Base-by-base conservation (phyloP, 2,113 vertebrate species). In the Rhinogobius similis region DNA sequence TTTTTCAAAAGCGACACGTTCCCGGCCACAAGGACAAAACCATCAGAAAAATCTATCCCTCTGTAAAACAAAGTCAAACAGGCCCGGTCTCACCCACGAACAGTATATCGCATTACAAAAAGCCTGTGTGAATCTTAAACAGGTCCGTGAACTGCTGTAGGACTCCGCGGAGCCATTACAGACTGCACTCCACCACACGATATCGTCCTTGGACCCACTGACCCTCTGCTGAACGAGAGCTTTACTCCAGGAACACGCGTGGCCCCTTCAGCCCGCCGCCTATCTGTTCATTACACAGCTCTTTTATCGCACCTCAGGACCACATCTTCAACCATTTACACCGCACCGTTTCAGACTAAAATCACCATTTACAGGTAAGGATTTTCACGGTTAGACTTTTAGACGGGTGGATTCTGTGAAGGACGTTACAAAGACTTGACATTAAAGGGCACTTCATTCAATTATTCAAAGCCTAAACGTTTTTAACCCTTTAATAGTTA, bases 161-260 rank as follows among this genome's bases (percentile, higher is more conserved):
- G 23, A 78, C 81, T 78, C 63, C 71, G 65, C 66, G 59, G 74
- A 63, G 70, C 36, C 64, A 41, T 70, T 79, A 64, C 65, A 70
- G 55, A 18, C 55, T 4, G 67, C 64, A 70, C 16, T 36, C 58
- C 29, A n/a, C 58, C 29, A n/a, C 20, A 10, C 7, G 27, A 20
- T 3, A 39, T 79, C 26, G 81, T 79, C 87, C 88, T 88, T 88
- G 85, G 43, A 71, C 32, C 52, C 82, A 62, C 85, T 69, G 58
- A 61, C 58, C 58, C 58, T 21, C 29, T 14, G 55, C 26, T 20
- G 26, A n/a, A n/a, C n/a, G n/a, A n/a, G n/a, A n/a, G n/a, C n/a
- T n/a, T 32, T 27, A 61, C 16, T 11, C 18, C 16, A 10, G 7
- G 18, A 29, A 32, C 56, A 59, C 5, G 16, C 26, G 16, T 10